These are phyloP conservation scores for Nothocercus julius DNA, from an alignment of 2,113 vertebrate genomes.

Conservation along the genomic window DNA sequence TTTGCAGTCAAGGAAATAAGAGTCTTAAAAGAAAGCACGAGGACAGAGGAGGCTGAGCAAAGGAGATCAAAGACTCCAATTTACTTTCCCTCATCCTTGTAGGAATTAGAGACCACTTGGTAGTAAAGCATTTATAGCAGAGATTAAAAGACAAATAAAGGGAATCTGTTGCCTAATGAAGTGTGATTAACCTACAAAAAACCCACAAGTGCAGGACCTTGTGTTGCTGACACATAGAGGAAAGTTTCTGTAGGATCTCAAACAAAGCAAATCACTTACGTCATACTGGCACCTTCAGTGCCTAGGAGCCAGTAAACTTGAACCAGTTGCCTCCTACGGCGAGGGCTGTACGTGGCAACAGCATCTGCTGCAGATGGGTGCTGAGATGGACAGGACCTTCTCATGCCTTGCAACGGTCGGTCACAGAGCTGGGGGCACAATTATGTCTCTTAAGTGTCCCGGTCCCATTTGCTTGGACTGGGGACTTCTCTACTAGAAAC, in stretches of 20 bases:
- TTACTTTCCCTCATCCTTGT: neutral
- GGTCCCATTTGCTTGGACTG: accelerated
- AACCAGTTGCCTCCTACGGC: too few species aligned
- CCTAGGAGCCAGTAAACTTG: accelerated
- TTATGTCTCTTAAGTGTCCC: neutral
- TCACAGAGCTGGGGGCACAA: neutral
- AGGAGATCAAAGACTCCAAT: conserved; percentile 5
- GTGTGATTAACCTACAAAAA: neutral
- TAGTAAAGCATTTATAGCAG: conserved; percentile 4
- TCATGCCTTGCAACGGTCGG: neutral
- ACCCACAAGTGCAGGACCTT: neutral
- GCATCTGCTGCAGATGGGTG: neutral
- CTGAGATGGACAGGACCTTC: neutral
- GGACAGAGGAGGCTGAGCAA: neutral
- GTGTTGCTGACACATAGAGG: neutral
- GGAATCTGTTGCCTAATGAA: neutral
- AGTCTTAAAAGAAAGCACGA: neutral
- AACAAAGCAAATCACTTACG: neutral
- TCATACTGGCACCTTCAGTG: accelerated
- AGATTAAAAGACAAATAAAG: conserved; percentile 30
- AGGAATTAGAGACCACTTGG: neutral
- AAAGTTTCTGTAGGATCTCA: neutral
- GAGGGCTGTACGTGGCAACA: neutral
- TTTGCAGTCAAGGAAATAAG: neutral
- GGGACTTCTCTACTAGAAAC: neutral